Evolutionary conservation across 2,888 invertebrate species (phyloP), one percentile per base, ranked within the genome.

Genomic region (Coenonympha glycerion): DNA sequence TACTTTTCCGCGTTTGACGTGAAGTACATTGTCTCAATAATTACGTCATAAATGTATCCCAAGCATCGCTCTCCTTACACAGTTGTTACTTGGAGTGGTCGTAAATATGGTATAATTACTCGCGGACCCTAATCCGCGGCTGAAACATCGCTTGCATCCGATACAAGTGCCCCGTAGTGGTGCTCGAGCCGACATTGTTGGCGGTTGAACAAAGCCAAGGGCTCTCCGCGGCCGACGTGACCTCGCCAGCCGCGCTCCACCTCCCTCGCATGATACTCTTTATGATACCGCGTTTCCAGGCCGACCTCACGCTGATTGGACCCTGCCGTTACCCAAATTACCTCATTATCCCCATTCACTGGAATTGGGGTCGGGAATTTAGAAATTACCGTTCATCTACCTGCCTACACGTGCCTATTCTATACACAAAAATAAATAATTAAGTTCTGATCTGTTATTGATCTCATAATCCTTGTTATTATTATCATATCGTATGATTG

Each of bases 231-330:
- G 72, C 67, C 71, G 74, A 71, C 73, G 73, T 73, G 77, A 76
- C 81, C 81, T 80, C 79, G 74, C 73, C 60, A 63, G n/a, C n/a
- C 64, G 68, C 65, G 59, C 64, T 56, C 69, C 57, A 65, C 62
- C 67, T 63, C 69, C 64, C 68, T 66, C 64, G 65, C 67, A 64
- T 74, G 75, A 72, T 71, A 79, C 75, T 81, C 81, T 84, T 84
- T 84, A 80, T 82, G 75, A 71, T 73, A 82, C 72, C 85, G 81
- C 83, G 84, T 83, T 84, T 82, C 85, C 80, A 83, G 78, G 77
- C 73, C 77, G 68, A 68, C 56, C 49, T 55, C 44, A 58, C 61
- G 53, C 60, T 67, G 69, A 71, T 77, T 77, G 71, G 74, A 71
- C 71, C 72, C 52, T 34, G 52, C 69, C 69, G 68, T 71, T 73